Percentiles rank a stretch among this genome's conserved stretches.
phyloP scores from a whole-genome alignment of 2,888 invertebrate genomes.

The Hydraecia micacea region DNA sequence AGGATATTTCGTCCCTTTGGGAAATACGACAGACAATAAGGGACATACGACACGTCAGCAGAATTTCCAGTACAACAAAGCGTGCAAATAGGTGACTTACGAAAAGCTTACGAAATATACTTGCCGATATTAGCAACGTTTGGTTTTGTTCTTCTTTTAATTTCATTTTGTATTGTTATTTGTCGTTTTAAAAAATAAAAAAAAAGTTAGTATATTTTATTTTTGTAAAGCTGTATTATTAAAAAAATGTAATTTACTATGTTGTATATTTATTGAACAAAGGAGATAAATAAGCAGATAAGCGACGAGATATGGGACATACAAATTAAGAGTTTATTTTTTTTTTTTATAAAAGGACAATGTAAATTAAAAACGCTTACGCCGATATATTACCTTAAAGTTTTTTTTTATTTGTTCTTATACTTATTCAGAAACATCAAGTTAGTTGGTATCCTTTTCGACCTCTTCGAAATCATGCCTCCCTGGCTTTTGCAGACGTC shows the following conservation, averaged over 20 bases:
- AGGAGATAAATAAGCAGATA: not conserved
- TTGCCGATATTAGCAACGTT: not conserved
- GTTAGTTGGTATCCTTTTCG: constrained; percentile 4
- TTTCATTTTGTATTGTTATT: not conserved
- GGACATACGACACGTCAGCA: constrained; percentile 67
- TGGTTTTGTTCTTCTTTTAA: not conserved
- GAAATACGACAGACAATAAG: constrained; percentile 83
- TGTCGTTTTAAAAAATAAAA: not conserved
- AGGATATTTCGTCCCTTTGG: constrained; percentile 91
- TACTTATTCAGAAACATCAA: constrained; percentile 5
- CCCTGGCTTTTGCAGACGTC: constrained; percentile 78
- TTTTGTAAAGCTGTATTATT: not conserved
- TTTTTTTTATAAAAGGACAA: too few relatives aligned
- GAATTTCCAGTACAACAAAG: constrained; percentile 21
- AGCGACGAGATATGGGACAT: not conserved
- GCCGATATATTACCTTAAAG: too few relatives aligned
- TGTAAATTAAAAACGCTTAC: too few relatives aligned
- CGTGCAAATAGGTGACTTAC: not conserved
- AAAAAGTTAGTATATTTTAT: too few relatives aligned
- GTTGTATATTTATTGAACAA: not conserved
- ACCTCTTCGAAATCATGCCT: constrained; percentile 68
- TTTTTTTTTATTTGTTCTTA: constrained; percentile 5
- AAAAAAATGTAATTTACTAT: not conserved
- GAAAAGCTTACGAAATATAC: not conserved
- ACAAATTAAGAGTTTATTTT: too few relatives aligned